phyloP scores from a whole-genome alignment of 2,797 vertebrate species.

The Lagocephalus sceleratus region DNA sequence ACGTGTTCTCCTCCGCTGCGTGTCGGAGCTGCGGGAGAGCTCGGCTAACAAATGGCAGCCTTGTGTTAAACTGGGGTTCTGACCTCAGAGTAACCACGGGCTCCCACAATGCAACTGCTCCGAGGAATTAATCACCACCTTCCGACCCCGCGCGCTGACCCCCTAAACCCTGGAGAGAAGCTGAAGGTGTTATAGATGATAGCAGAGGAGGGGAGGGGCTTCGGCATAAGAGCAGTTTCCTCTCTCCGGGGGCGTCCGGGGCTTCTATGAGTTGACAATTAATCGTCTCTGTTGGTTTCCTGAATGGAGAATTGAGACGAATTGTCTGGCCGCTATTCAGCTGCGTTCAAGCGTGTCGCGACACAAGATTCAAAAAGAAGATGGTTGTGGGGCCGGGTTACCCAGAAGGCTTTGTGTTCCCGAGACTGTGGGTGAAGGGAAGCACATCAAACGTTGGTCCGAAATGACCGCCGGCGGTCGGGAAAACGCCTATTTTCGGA shows the following conservation, averaged over 20 bases:
- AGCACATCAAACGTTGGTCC: too few relatives aligned
- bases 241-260: conserved; percentile 44
- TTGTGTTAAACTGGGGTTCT: conserved; percentile 54
- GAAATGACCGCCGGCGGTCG: too few relatives aligned
- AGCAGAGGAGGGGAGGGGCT: conserved; percentile 26
- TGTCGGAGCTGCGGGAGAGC: conserved; percentile 60
- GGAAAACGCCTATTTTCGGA: conserved; percentile 38
- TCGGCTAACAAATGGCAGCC: conserved; percentile 71
- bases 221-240: conserved; percentile 44
- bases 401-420: conserved; percentile 34
- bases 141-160: conserved; percentile 57
- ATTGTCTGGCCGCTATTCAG: conserved; percentile 73
- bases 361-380: conserved; percentile 63
- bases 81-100: conserved; percentile 57
- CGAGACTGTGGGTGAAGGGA: too few relatives aligned
- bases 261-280: conserved; percentile 68
- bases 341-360: conserved; percentile 69
- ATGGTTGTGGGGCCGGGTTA: conserved; percentile 52
- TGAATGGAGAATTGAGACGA: conserved; percentile 73
- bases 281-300: conserved; percentile 70
- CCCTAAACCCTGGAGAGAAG: conserved; percentile 55
- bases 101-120: conserved; percentile 63
- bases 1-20: conserved; percentile 20
- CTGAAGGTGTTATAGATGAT: conserved; percentile 61
- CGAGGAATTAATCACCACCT: conserved; percentile 69